Conservation (phyloP, 2,797 vertebrate genomes). For the Danio aesculapii region DNA sequence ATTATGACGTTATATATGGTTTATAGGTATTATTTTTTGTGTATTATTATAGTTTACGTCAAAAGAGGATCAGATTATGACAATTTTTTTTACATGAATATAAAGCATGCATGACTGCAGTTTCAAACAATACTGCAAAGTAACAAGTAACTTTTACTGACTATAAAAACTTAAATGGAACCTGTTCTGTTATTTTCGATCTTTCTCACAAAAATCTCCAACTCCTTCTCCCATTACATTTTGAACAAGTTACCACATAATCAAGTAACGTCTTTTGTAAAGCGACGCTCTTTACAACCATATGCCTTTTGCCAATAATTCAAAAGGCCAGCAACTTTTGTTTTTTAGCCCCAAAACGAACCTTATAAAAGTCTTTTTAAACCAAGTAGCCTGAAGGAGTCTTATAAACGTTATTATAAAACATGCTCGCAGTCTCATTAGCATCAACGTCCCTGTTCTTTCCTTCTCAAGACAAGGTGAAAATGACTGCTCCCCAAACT, state of each 20-base stretch:
- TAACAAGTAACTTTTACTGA: not conserved
- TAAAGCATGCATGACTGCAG: not conserved
- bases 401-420: not conserved
- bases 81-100: not conserved
- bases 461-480: constrained; percentile 58
- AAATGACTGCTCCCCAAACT: constrained; percentile 65
- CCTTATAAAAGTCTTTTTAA: constrained; percentile 3
- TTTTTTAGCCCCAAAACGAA: not conserved
- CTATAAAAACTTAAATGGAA: not conserved
- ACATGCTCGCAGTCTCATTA: constrained; percentile 8
- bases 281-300: not conserved
- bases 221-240: constrained; percentile 11
- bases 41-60: not conserved
- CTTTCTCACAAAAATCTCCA: not conserved
- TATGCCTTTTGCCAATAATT: not conserved
- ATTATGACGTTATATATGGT: no score
- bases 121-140: not conserved
- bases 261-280: not conserved
- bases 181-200: not conserved
- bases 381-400: constrained; percentile 3
- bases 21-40: no score
- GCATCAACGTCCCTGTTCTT: constrained; percentile 11
- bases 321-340: not conserved
- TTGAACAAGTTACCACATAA: constrained; percentile 12
- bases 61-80: not conserved